phyloP scores from a whole-genome alignment of 2,797 vertebrate species.

The Melanotaenia parkinsoni region DNA sequence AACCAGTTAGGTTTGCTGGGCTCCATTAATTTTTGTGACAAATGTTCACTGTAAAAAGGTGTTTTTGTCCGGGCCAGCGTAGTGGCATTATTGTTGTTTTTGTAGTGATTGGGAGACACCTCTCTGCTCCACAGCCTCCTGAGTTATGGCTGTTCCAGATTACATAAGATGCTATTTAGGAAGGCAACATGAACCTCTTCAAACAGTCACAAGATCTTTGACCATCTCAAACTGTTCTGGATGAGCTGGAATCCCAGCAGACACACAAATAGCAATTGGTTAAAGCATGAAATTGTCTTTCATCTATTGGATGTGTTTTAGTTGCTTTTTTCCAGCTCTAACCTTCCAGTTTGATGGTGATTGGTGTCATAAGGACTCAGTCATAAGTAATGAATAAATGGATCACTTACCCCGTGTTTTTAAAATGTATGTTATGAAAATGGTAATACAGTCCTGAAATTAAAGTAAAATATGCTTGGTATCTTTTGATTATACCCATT shows the following conservation, averaged over 20 bases:
- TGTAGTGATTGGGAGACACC: slow-evolving; percentile 54
- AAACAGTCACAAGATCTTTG: slow-evolving; percentile 84
- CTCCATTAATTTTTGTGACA: neutral
- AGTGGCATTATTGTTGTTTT: slow-evolving; percentile 42
- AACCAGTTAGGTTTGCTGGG: neutral
- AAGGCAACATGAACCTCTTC: slow-evolving; percentile 85
- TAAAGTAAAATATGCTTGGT: neutral
- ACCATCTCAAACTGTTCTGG: slow-evolving; percentile 69
- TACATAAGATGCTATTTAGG: slow-evolving; percentile 81
- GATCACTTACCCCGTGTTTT: neutral
- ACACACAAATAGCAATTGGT: slow-evolving; percentile 30
- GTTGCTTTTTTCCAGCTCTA: slow-evolving; percentile 1
- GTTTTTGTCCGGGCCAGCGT: neutral
- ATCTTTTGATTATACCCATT: neutral
- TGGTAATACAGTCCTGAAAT: neutral
- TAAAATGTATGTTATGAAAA: neutral
- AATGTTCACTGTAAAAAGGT: neutral
- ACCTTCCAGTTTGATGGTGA: neutral
- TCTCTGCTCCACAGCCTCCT: slow-evolving; percentile 51
- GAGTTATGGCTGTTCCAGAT: slow-evolving; percentile 73
- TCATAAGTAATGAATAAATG: neutral
- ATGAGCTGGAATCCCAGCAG: slow-evolving; percentile 55
- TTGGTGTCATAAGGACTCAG: neutral
- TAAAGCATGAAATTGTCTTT: slow-evolving; percentile 3
- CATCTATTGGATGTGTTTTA: neutral